These are phyloP conservation scores for Akabosia matsudoensis DNA, from an alignment of 1,140 invertebrate genomes.

Conservation along the genomic window DNA sequence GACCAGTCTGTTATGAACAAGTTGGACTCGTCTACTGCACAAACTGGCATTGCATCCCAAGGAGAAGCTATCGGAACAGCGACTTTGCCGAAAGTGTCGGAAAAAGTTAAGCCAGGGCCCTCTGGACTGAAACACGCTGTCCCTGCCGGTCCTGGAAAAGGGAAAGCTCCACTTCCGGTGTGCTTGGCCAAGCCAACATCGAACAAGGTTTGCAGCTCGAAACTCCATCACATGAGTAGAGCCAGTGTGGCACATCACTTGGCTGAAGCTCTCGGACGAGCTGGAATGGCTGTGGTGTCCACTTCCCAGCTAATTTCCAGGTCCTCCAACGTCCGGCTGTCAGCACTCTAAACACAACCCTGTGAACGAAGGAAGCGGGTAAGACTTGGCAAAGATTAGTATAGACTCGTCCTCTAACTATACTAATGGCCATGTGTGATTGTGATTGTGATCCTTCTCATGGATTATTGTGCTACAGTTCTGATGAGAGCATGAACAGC, in stretches of 20 bases:
- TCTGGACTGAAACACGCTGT: conserved; percentile 46
- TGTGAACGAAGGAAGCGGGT: neutral
- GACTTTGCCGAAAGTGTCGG: conserved; percentile 57
- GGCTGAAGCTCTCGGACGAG: neutral
- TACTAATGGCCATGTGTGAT: too few relatives aligned
- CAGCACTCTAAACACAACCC: neutral
- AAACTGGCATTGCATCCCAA: neutral
- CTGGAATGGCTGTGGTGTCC: neutral
- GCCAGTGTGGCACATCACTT: too few relatives aligned
- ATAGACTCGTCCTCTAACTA: too few relatives aligned
- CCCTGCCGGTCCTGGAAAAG: conserved; percentile 46
- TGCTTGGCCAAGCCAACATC: too few relatives aligned
- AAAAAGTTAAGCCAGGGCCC: conserved; percentile 52
- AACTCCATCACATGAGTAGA: neutral
- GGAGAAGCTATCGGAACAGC: neutral
- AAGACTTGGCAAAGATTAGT: too few relatives aligned
- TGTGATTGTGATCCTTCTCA: too few relatives aligned
- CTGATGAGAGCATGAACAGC: conserved; percentile 16
- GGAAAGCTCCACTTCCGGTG: too few relatives aligned
- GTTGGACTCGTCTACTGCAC: neutral
- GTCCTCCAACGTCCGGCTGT: neutral
- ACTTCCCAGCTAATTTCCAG: neutral
- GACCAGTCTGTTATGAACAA: neutral
- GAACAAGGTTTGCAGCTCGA: too few relatives aligned
- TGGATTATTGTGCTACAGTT: too few relatives aligned